Evolutionary conservation across 1,140 invertebrate species (phyloP).

Genomic region (Brachionus calyciflorus): DNA sequence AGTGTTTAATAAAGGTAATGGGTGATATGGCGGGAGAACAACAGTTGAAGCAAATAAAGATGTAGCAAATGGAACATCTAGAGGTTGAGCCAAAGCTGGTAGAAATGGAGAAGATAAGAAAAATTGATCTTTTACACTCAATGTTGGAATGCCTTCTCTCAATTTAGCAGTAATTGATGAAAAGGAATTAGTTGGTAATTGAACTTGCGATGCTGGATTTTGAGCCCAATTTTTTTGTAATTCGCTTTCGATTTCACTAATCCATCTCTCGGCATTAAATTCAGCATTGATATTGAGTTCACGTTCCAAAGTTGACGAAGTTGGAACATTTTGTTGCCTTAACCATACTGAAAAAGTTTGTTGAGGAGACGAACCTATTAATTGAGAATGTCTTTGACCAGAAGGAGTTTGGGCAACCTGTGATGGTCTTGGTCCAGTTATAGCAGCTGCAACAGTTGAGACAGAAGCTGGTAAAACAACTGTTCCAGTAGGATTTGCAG

Average conservation of each 20-base stretch:
- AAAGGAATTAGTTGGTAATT: slow-evolving; percentile 2
- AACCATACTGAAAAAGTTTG: slow-evolving; percentile 1
- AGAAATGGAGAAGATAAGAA: too few relatives aligned
- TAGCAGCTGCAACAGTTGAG: not conserved
- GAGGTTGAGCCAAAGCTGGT: too few relatives aligned
- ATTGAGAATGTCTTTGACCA: not conserved
- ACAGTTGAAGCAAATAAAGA: too few relatives aligned
- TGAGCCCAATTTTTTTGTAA: not conserved
- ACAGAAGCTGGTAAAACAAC: not conserved
- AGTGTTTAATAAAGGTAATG: too few relatives aligned
- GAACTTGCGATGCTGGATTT: not conserved
- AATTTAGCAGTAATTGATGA: not conserved
- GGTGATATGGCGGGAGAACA: too few relatives aligned
- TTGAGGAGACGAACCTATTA: too few relatives aligned
- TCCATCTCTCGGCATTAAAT: slow-evolving; percentile 2
- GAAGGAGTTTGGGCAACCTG: not conserved
- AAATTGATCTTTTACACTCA: not conserved
- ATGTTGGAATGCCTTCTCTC: not conserved
- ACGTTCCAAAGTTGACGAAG: slow-evolving; percentile 9
- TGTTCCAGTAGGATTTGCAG: not conserved
- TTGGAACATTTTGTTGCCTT: slow-evolving; percentile 4
- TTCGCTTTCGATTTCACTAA: not conserved
- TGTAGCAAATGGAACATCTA: too few relatives aligned
- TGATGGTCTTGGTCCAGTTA: not conserved
- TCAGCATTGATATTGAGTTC: not conserved